A percentile compares a stretch with the other conserved stretches of the same genome.
These are phyloP conservation scores for Emydura subglobosa DNA, from an alignment of 2,113 vertebrate species.

Conservation along the genomic window DNA sequence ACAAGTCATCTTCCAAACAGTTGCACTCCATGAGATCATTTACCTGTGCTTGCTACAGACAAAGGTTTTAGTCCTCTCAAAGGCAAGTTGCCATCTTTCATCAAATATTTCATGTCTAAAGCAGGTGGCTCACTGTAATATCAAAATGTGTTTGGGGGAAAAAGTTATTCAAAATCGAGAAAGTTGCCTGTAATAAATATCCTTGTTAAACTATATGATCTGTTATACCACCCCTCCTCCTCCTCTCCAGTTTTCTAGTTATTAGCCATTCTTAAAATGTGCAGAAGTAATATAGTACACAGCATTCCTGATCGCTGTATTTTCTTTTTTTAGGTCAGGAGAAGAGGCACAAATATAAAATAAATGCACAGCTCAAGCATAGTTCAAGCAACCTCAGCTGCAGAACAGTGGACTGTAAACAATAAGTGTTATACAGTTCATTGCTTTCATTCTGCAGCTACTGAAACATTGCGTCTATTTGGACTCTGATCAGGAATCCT, in stretches of 20 bases:
- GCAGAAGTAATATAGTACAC: background rate
- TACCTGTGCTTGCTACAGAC: background rate
- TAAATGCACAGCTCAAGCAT: background rate
- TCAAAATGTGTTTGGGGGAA: rapidly evolving
- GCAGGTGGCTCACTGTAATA: background rate
- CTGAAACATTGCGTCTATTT: background rate
- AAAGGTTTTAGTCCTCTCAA: background rate
- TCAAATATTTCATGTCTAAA: conserved; percentile 5
- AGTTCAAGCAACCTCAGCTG: background rate
- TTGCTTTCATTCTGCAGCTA: background rate
- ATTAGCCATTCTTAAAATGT: background rate
- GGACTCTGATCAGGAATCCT: background rate
- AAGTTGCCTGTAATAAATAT: background rate
- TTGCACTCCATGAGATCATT: background rate
- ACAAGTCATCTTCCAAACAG: rapidly evolving
- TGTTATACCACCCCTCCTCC: background rate
- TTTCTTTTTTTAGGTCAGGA: background rate
- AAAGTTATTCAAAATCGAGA: background rate
- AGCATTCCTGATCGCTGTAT: background rate
- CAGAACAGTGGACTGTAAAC: background rate
- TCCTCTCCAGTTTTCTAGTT: background rate
- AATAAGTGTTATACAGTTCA: background rate
- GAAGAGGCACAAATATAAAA: background rate
- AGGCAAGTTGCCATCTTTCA: background rate
- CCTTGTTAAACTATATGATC: background rate